Evolutionary conservation across 2,797 vertebrate species (phyloP).

Genomic region (Amazona finschi): DNA sequence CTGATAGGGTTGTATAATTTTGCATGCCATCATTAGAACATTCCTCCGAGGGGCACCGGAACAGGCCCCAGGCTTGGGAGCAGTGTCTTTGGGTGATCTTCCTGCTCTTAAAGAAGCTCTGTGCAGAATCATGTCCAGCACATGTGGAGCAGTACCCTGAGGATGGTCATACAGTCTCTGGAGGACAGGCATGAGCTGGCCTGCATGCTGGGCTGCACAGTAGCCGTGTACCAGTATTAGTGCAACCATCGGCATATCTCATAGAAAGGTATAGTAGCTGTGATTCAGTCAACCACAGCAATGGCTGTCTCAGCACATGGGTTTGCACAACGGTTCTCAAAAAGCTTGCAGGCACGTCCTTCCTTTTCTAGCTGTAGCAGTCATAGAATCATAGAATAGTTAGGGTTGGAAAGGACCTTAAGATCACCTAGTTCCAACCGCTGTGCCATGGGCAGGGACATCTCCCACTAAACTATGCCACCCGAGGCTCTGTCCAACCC

Average conservation of each 20-base stretch:
- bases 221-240: rapidly evolving
- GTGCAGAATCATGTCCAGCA: not conserved
- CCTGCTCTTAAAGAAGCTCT: not conserved
- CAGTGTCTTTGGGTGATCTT: not conserved
- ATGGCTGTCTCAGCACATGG: rapidly evolving
- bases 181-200: not conserved
- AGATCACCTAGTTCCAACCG: too few relatives aligned
- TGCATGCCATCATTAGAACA: conserved; percentile 38
- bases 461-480: too few relatives aligned
- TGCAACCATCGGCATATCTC: rapidly evolving
- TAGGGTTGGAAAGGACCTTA: too few relatives aligned
- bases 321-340: not conserved
- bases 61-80: not conserved
- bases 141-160: not conserved
- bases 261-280: not conserved
- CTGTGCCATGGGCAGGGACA: too few relatives aligned
- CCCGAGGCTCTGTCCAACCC: too few relatives aligned
- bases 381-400: not conserved
- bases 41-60: not conserved
- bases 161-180: not conserved
- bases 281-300: not conserved
- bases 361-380: not conserved
- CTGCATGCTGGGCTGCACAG: rapidly evolving
- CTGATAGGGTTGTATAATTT: conserved; percentile 40
- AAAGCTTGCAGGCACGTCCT: rapidly evolving